Conservation (phyloP, 2,113 vertebrate genomes). For the Anguilla rostrata region DNA sequence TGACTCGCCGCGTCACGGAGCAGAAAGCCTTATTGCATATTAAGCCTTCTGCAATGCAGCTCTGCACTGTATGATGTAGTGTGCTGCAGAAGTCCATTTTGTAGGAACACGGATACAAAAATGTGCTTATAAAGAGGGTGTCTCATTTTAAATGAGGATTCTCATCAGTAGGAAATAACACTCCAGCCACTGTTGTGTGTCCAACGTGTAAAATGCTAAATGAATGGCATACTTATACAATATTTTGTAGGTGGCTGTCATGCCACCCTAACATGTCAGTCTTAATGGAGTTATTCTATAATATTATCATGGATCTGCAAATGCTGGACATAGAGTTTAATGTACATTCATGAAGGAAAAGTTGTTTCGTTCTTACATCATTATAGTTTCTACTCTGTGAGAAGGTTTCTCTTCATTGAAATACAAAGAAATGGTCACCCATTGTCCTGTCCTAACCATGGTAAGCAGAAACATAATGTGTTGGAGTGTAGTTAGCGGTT, state of each 20-base stretch:
- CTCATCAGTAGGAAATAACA: not conserved
- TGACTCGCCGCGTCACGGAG: not conserved
- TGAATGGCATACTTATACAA: too few relatives aligned
- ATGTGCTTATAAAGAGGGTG: too few relatives aligned
- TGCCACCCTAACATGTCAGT: not conserved
- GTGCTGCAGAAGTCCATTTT: not conserved
- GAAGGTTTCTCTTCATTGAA: not conserved
- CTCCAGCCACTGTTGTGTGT: not conserved
- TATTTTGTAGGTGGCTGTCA: too few relatives aligned
- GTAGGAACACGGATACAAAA: too few relatives aligned
- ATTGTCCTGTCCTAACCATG: not conserved
- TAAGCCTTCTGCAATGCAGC: not conserved
- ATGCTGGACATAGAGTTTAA: not conserved
- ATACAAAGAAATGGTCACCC: not conserved
- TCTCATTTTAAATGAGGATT: not conserved
- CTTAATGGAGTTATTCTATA: not conserved
- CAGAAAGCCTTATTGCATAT: too few relatives aligned
- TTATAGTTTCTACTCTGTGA: not conserved
- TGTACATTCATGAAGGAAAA: not conserved
- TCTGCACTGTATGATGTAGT: not conserved
- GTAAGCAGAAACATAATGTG: not conserved
- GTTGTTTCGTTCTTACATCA: too few relatives aligned
- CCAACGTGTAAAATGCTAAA: not conserved
- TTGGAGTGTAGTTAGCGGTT: not conserved
- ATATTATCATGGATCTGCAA: not conserved